Evolutionary conservation across 2,113 vertebrate species (phyloP).

Genomic region (Gorsachius goisagi): DNA sequence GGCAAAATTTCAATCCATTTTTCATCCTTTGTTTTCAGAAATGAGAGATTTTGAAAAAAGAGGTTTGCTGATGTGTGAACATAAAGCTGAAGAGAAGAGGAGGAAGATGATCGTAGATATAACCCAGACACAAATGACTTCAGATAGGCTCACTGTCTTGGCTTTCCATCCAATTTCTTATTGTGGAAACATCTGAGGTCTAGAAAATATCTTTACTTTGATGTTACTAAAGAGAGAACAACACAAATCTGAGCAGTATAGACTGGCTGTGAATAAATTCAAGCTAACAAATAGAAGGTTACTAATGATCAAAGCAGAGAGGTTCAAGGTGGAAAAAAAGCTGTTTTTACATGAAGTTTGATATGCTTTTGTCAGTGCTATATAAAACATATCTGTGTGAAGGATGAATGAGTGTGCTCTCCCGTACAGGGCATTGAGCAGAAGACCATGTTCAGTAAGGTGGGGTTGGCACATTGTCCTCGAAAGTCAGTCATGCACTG

Average conservation of each 20-base stretch:
- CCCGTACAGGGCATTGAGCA: not conserved
- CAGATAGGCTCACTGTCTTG: not conserved
- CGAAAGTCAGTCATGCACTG: not conserved
- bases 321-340: not conserved
- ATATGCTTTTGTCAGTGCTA: not conserved
- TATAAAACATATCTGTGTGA: not conserved
- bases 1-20: not conserved
- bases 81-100: not conserved
- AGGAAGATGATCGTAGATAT: not conserved
- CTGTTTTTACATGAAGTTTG: not conserved
- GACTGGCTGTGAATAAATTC: not conserved
- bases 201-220: not conserved
- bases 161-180: not conserved
- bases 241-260: not conserved
- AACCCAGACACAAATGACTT: not conserved
- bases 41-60: not conserved
- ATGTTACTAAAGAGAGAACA: not conserved
- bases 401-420: not conserved
- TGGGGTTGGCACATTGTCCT: not conserved
- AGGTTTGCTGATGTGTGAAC: not conserved
- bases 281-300: not conserved
- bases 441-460: not conserved
- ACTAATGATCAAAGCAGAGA: not conserved
- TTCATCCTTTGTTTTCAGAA: not conserved
- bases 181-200: accelerated